A percentile compares a stretch with the other conserved stretches of the same genome.
These are phyloP conservation scores for Megastigmus dorsalis DNA, from an alignment of 2,888 invertebrate genomes.

Conservation along the genomic window DNA sequence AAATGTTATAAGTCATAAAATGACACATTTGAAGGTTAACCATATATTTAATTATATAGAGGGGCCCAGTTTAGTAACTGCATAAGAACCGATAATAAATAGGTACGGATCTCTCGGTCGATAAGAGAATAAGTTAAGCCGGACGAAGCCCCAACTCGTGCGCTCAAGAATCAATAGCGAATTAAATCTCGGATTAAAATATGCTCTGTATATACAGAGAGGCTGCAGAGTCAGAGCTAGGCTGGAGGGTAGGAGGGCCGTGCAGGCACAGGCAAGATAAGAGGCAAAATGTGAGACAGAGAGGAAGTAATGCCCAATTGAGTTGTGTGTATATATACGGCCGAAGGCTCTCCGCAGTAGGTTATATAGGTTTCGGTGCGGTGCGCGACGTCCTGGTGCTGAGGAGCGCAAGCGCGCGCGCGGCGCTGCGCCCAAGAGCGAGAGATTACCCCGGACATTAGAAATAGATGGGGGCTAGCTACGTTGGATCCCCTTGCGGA, in stretches of 20 bases:
- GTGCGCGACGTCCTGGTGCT: no score
- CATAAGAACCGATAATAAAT: no score
- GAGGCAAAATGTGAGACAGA: no score
- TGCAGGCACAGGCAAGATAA: no score
- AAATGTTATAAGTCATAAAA: no score
- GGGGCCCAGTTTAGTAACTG: no score
- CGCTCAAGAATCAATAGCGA: conserved; percentile 31
- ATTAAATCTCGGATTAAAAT: conserved; percentile 34
- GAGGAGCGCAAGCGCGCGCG: conserved; percentile 8
- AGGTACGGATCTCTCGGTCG: not conserved
- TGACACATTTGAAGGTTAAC: no score
- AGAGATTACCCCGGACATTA: conserved; percentile 64
- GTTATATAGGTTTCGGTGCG: conserved; percentile 52
- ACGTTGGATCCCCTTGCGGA: conserved; percentile 58
- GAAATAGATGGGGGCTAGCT: conserved; percentile 65
- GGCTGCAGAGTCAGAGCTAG: conserved; percentile 25
- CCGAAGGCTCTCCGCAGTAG: conserved; percentile 12
- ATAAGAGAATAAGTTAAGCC: conserved; percentile 32
- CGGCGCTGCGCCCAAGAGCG: conserved; percentile 24
- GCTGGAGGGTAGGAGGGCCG: not conserved
- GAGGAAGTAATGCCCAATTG: not conserved
- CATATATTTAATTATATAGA: no score
- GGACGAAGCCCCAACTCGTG: no score
- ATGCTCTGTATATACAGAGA: not conserved
- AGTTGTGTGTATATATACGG: not conserved